phyloP scores from a whole-genome alignment of 2,888 invertebrate genomes.

The Conomelus anceps region DNA sequence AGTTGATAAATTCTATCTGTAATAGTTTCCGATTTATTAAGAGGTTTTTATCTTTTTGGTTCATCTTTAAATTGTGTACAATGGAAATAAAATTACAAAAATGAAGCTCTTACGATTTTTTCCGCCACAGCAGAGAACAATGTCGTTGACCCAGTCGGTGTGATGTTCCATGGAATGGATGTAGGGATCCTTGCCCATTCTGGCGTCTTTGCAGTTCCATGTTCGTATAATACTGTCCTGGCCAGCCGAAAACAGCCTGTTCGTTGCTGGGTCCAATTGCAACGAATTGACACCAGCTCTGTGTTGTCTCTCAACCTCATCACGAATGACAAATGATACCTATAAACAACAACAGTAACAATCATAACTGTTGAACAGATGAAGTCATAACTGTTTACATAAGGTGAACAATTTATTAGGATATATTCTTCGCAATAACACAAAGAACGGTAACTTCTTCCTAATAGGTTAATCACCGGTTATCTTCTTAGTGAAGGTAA shows the following conservation, averaged over 20 bases:
- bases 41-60: no score
- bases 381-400: conserved; percentile 4
- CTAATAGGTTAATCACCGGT: no score
- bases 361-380: background rate
- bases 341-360: conserved; percentile 40
- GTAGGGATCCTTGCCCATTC: conserved; percentile 63
- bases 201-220: conserved; percentile 59
- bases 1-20: no score
- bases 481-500: no score
- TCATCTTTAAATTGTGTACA: no score
- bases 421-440: no score
- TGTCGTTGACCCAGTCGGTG: conserved; percentile 99
- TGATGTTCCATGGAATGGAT: conserved; percentile 98
- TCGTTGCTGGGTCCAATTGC: conserved; percentile 81
- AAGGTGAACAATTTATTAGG: background rate
- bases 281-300: conserved; percentile 93
- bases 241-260: conserved; percentile 91
- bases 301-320: conserved; percentile 89
- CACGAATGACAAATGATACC: conserved; percentile 97
- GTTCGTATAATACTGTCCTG: conserved; percentile 95
- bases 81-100: no score
- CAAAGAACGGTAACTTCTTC: background rate
- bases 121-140: conserved; percentile 94
- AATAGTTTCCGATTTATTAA: no score
- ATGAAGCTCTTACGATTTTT: conserved; percentile 74